These are phyloP conservation scores for Myiotriccus ornatus DNA, from an alignment of 2,797 vertebrate species.

Conservation along the genomic window DNA sequence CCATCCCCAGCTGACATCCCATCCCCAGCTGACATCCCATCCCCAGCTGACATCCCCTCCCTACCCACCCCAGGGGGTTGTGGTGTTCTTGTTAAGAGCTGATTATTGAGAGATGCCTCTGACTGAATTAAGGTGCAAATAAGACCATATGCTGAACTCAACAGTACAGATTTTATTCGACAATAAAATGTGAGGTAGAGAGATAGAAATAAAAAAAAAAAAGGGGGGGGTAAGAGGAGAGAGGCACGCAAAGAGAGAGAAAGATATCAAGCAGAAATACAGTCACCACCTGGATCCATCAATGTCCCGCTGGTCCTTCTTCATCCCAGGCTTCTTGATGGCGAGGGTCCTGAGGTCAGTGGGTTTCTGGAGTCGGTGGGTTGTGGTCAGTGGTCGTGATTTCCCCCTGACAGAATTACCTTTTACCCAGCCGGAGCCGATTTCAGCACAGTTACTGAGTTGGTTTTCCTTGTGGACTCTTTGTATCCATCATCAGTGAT, in stretches of 20 bases:
- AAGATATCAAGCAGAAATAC: neutral
- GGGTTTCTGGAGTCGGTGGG: neutral
- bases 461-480: neutral
- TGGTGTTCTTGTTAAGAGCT: neutral
- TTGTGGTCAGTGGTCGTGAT: neutral
- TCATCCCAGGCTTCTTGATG: neutral
- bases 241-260: neutral
- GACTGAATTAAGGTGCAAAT: neutral
- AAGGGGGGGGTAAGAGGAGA: fast-evolving
- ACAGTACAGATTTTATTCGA: neutral
- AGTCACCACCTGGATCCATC: neutral
- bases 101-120: neutral
- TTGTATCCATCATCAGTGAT: neutral
- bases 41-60: neutral
- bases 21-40: neutral
- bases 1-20: neutral
- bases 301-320: neutral
- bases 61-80: neutral
- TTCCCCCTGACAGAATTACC: neutral
- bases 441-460: neutral
- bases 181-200: neutral
- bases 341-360: fast-evolving
- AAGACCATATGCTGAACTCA: neutral
- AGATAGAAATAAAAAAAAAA: neutral
- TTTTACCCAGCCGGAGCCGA: neutral